These are phyloP conservation scores for Calliphora vicina DNA, from an alignment of 1,140 invertebrate species.

Conservation along the genomic window DNA sequence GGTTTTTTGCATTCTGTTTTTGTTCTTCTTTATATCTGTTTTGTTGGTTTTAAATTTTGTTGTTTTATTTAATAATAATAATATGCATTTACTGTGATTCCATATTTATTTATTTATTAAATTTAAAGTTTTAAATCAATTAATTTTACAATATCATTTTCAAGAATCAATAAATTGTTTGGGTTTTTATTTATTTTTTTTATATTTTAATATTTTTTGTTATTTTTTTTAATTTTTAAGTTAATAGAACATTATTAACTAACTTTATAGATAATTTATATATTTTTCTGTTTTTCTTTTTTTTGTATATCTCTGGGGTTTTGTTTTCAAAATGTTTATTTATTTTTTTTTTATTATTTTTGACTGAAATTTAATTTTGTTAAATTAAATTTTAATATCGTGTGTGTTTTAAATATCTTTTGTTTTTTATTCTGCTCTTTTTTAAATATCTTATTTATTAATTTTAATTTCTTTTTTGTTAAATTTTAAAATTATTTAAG, in stretches of 20 bases:
- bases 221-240: no score
- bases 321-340: not conserved
- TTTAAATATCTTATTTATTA: not conserved
- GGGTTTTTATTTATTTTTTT: not conserved
- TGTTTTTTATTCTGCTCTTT: not conserved
- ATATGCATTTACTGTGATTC: not conserved
- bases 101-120: not conserved
- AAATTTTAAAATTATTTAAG: constrained; percentile 11
- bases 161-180: not conserved
- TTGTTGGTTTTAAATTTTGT: not conserved
- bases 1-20: not conserved
- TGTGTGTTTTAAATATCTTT: not conserved
- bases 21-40: no score
- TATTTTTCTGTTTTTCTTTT: not conserved
- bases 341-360: not conserved
- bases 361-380: not conserved
- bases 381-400: not conserved
- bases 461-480: not conserved
- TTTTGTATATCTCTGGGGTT: not conserved
- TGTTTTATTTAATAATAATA: no score
- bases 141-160: not conserved
- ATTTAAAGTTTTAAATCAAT: not conserved
- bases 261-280: not conserved
- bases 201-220: not conserved
- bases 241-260: constrained; percentile 10